phyloP scores from a whole-genome alignment of 2,888 invertebrate species.

The Mythimna pallens region DNA sequence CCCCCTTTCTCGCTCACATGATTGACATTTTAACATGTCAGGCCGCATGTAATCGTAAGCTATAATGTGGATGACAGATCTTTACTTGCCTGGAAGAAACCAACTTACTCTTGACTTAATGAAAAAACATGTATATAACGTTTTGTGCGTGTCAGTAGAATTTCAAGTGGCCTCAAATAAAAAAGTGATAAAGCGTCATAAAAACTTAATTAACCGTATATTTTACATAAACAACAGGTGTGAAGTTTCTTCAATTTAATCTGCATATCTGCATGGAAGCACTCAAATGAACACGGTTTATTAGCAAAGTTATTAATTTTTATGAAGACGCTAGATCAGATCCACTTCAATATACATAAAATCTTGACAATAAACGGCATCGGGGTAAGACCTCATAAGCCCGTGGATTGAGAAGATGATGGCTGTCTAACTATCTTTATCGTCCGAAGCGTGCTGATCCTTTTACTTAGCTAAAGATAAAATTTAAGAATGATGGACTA shows the following conservation, averaged over 20 bases:
- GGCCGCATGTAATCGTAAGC: no score
- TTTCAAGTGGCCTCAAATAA: background rate
- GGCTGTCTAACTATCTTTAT: background rate
- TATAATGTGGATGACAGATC: no score
- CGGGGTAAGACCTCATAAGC: conserved; percentile 7
- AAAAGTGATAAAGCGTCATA: background rate
- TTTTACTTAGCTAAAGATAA: background rate
- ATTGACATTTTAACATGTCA: no score
- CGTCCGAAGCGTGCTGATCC: no score
- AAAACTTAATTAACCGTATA: background rate
- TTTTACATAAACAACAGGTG: background rate
- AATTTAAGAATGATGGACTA: no score
- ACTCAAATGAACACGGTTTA: conserved; percentile 10
- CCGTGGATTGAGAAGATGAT: background rate
- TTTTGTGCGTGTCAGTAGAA: no score
- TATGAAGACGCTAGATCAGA: conserved; percentile 23
- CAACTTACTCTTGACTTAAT: no score
- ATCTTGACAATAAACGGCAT: conserved; percentile 10
- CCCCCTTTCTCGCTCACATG: no score
- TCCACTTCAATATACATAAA: conserved; percentile 22
- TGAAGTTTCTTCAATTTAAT: conserved; percentile 2
- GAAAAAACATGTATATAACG: no score
- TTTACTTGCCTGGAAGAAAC: no score
- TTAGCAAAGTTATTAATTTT: conserved; percentile 18
- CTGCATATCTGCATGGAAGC: conserved; percentile 3